Evolutionary conservation across 2,113 vertebrate species (phyloP).

Genomic region (Eleginops maclovinus): DNA sequence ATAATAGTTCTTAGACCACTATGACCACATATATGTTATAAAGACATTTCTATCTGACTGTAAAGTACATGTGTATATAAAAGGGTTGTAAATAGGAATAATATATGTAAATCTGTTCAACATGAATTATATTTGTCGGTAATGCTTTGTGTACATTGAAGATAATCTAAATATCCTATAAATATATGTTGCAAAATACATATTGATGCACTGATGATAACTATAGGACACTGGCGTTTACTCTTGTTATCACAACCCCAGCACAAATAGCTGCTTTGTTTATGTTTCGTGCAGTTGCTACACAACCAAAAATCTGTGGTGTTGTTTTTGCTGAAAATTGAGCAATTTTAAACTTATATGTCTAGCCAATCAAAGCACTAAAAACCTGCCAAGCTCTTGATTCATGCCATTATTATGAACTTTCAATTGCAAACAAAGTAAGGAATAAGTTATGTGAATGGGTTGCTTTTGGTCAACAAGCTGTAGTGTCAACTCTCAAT

Average conservation of each 20-base stretch:
- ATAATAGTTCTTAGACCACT: constrained; percentile 2
- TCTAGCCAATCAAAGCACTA: constrained; percentile 44
- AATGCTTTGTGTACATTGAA: constrained; percentile 46
- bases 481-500: background rate
- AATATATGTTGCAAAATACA: constrained; percentile 50
- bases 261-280: constrained; percentile 12
- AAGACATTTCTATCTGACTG: constrained; percentile 14
- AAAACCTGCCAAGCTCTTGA: constrained; percentile 25
- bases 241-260: constrained; percentile 27
- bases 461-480: background rate
- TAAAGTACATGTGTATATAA: constrained; percentile 59
- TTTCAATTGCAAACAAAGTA: constrained; percentile 8
- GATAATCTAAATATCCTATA: constrained; percentile 40
- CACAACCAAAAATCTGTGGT: constrained; percentile 17
- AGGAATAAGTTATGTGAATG: constrained; percentile 7
- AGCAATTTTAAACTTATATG: constrained; percentile 18
- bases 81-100: constrained; percentile 66
- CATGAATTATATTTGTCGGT: constrained; percentile 39
- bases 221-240: constrained; percentile 2
- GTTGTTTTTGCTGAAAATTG: constrained; percentile 24
- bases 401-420: constrained; percentile 6
- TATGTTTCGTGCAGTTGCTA: constrained; percentile 15
- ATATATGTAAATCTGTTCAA: constrained; percentile 69
- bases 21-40: background rate
- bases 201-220: constrained; percentile 17